These are phyloP conservation scores for Conomelus anceps DNA, from an alignment of 2,888 invertebrate species.

Conservation along the genomic window DNA sequence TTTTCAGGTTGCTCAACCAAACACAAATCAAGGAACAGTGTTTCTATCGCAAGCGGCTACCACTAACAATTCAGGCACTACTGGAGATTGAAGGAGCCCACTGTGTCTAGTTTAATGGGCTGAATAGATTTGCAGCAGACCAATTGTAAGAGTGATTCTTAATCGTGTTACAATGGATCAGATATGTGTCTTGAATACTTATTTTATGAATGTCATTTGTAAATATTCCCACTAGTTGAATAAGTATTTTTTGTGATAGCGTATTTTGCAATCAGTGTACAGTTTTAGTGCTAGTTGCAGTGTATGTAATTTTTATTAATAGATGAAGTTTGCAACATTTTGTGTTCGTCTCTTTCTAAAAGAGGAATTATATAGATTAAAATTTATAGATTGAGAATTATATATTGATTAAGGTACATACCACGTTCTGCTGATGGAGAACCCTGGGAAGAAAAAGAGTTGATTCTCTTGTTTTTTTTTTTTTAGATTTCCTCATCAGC, in stretches of 20 bases:
- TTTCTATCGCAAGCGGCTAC: slow-evolving; percentile 31
- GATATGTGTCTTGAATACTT: not conserved
- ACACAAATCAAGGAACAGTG: slow-evolving; percentile 31
- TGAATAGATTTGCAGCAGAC: not conserved
- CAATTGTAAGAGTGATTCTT: not conserved
- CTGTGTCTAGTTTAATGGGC: not conserved
- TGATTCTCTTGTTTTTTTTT: no score
- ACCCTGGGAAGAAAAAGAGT: no score
- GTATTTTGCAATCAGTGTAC: not conserved
- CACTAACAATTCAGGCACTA: not conserved
- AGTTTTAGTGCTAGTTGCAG: not conserved
- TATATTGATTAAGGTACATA: no score
- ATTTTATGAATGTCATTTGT: not conserved
- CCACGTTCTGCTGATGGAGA: no score
- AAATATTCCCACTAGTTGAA: not conserved
- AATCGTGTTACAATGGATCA: no score
- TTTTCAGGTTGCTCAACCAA: slow-evolving; percentile 31
- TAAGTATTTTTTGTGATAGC: not conserved
- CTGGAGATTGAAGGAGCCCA: not conserved
- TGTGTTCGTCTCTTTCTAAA: not conserved
- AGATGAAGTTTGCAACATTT: not conserved
- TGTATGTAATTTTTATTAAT: not conserved
- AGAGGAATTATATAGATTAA: not conserved
- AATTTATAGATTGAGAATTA: no score
- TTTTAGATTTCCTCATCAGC: no score